Evolutionary conservation across 2,113 vertebrate species (phyloP), one percentile per base, ranked within the genome.

Genomic region (Neolamprologus devosi): DNA sequence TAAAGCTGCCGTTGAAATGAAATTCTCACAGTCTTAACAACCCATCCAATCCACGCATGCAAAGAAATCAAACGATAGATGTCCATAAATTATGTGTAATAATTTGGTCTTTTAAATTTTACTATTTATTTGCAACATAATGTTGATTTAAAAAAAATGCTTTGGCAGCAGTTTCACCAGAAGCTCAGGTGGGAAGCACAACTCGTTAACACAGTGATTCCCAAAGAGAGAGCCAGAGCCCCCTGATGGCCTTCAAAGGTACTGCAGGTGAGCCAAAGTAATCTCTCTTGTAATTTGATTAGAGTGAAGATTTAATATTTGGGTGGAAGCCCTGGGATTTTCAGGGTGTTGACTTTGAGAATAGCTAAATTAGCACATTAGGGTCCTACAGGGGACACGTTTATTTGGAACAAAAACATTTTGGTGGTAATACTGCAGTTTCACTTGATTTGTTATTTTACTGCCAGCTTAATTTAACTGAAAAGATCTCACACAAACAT

Each of bases 71-170:
- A 65, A 37, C 33, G 4, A 37, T 35, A 65, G 60, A 21, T 37
- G 60, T 68, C 33, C 33, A 68, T 68, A 68, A 68, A 68, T 68
- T 68, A 21, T 68, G 63, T 23, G 35, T 14, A 78, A 49, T 68
- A 37, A 8, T 68, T 68, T 37, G 0, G 0, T 0, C 45, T 51
- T 78, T 51, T 19, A 51, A 11, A 78, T 30, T 19, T 49, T 78
- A 0, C 3, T 51, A 12, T 12, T 19, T 78, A 30, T 19, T n/a
- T 19, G 14, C 14, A 49, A 78, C 16, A 30, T 45, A 45, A 45
- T 45, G 21, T 73, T 1, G 6, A 65, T 65, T 35, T 8, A 0
- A 0, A n/a, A 23, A 23, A 45, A 42, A 45, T 19, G 23, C 0
- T 49, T 78, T 0, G 17, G 26, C 26, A 30, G 40, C 16, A 51